Base-by-base conservation (phyloP, 2,797 vertebrate species). In the Malurus splendens region DNA sequence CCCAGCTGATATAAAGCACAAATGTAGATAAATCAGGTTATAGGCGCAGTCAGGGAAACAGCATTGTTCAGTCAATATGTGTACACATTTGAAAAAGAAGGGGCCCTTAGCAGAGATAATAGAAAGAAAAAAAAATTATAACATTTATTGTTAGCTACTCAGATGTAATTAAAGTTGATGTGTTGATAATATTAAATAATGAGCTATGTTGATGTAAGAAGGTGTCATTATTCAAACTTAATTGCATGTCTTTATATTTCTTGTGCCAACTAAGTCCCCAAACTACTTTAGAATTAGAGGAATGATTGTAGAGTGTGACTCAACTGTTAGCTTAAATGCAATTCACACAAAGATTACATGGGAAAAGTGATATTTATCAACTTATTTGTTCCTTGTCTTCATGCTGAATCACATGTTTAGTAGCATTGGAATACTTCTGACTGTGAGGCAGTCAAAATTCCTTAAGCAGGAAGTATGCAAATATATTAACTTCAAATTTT, bases 121-220 rank as follows among this genome's bases (percentile, higher is more conserved):
- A 47, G 39, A 75, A 90, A 71, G 6, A 73, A 75, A 24, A 55
- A 11, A 65, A 12, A 36, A 10, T 38, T 51, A 9, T 67, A 15
- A 48, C 27, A 71, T 59, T 74, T 86, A 59, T 80, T 87, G 64
- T 79, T 90, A 77, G 42, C 10, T 67, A 54, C 33, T 80, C 24
- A 68, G 44, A 61, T 52, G 18, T 82, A 87, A 91, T 86, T 93
- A 90, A 71, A 51, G 24, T 41, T 72, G 72, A 74, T 87, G 47
- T 74, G 92, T 84, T 80, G 28, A 74, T 82, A 84, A 23, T 44
- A 55, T 87, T 91, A 77, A 90, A 75, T 62, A 92, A 90, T 65
- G 33, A 91, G 24, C 27, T 86, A 25, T 68, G 70, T 74, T 89
- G 65, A 87, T 68, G 25, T 65, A 88, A 92, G 76, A 87, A 87